Conservation (phyloP, 2,113 vertebrate genomes). For the Origma solitaria region DNA sequence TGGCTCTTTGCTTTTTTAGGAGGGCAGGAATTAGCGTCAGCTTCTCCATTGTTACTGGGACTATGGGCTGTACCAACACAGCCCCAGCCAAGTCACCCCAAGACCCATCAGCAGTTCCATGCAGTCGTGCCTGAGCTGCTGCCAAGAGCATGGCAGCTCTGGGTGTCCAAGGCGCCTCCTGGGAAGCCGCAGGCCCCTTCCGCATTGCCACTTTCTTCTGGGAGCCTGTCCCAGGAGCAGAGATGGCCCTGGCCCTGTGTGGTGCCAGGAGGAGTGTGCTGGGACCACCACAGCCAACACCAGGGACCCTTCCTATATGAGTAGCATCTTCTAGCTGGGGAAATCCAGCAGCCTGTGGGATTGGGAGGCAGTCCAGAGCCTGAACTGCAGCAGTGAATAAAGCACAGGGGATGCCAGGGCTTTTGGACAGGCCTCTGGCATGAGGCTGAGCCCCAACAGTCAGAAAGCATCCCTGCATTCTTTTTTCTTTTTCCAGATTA, state of each 20-base stretch:
- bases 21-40: background rate
- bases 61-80: background rate
- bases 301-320: background rate
- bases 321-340: background rate
- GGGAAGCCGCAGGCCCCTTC: background rate
- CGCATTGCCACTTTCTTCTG: background rate
- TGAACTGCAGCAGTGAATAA: background rate
- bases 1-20: background rate
- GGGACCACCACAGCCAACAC: background rate
- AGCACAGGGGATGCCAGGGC: background rate
- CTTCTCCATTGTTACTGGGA: background rate
- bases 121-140: background rate
- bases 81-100: background rate
- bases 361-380: background rate
- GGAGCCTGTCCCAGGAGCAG: background rate
- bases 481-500: background rate
- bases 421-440: background rate
- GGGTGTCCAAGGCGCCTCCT: background rate
- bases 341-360: background rate
- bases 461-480: background rate
- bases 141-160: rapidly evolving
- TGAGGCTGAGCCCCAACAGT: background rate
- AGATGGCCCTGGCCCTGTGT: rapidly evolving
- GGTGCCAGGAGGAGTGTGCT: background rate
- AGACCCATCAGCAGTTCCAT: background rate